These are phyloP conservation scores for Progne subis DNA, from an alignment of 2,113 vertebrate genomes.

Conservation along the genomic window DNA sequence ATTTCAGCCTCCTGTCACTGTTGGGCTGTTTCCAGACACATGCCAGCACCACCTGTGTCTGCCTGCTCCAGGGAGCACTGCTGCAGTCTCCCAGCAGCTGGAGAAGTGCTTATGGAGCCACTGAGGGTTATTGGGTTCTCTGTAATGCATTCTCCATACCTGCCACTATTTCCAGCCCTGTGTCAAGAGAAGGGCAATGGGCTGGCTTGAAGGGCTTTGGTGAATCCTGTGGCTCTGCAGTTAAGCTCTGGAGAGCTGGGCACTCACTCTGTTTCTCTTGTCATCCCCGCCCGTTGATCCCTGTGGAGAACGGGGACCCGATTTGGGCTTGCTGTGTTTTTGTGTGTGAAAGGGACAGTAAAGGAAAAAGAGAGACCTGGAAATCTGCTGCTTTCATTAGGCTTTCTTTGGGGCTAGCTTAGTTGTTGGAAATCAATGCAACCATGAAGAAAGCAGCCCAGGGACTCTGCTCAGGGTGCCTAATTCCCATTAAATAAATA, in stretches of 20 bases:
- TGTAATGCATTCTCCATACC: conserved; percentile 25
- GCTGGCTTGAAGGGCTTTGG: not conserved
- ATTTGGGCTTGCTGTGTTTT: not conserved
- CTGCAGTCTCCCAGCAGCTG: not conserved
- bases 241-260: not conserved
- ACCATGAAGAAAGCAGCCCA: not conserved
- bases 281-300: not conserved
- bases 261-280: not conserved
- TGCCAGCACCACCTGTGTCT: not conserved
- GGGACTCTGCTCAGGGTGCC: not conserved
- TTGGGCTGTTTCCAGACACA: not conserved
- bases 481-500: not conserved
- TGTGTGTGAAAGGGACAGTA: not conserved
- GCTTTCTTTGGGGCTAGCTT: not conserved
- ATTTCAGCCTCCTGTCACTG: not conserved
- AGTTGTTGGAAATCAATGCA: not conserved
- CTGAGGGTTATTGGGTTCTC: not conserved
- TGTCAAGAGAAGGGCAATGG: not conserved
- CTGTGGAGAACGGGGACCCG: fast-evolving
- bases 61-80: not conserved
- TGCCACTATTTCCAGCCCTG: not conserved
- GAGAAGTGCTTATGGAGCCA: not conserved
- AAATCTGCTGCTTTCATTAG: not conserved
- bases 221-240: not conserved
- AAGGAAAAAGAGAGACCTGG: not conserved